A percentile compares a stretch with the other conserved stretches of the same genome.
Evolutionary conservation across 2,888 invertebrate species (phyloP).

Genomic region (Rotaria magnacalcarata): DNA sequence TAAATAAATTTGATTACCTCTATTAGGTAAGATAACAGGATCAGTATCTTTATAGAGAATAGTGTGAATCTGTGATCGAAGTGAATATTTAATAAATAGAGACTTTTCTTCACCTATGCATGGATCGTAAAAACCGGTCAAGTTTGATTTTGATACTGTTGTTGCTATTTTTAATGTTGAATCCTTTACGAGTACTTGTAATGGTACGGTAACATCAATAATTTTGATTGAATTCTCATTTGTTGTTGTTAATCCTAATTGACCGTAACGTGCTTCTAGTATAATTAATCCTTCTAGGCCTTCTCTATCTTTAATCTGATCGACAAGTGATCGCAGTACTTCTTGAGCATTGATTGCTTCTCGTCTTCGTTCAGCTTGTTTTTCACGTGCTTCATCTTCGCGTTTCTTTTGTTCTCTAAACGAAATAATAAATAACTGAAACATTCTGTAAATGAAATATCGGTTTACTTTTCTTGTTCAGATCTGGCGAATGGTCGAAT

Average conservation of each 20-base stretch:
- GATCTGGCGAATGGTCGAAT: slow-evolving; percentile 71
- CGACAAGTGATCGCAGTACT: slow-evolving; percentile 83
- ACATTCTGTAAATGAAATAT: neutral
- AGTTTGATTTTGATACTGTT: slow-evolving; percentile 41
- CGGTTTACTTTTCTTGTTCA: slow-evolving; percentile 65
- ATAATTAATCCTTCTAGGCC: slow-evolving; percentile 80
- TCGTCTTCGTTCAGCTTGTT: slow-evolving; percentile 70
- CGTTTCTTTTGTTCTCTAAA: slow-evolving; percentile 62
- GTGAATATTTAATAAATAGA: slow-evolving; percentile 41
- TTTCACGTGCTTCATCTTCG: slow-evolving; percentile 74
- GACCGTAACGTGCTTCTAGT: slow-evolving; percentile 68
- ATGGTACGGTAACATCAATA: slow-evolving; percentile 87
- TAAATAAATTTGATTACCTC: neutral
- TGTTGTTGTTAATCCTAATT: slow-evolving; percentile 45
- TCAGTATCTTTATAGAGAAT: slow-evolving; percentile 32
- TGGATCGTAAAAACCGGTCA: slow-evolving; percentile 46
- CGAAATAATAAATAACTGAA: slow-evolving; percentile 8
- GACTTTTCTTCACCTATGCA: slow-evolving; percentile 44
- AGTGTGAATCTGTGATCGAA: slow-evolving; percentile 37
- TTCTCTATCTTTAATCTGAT: slow-evolving; percentile 76
- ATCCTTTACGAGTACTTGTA: slow-evolving; percentile 87
- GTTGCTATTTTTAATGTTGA: slow-evolving; percentile 60
- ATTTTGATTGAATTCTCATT: slow-evolving; percentile 48
- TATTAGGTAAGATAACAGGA: slow-evolving; percentile 37
- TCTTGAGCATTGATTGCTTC: slow-evolving; percentile 59